These are phyloP conservation scores for Solea solea DNA, from an alignment of 2,113 vertebrate species.

Conservation along the genomic window DNA sequence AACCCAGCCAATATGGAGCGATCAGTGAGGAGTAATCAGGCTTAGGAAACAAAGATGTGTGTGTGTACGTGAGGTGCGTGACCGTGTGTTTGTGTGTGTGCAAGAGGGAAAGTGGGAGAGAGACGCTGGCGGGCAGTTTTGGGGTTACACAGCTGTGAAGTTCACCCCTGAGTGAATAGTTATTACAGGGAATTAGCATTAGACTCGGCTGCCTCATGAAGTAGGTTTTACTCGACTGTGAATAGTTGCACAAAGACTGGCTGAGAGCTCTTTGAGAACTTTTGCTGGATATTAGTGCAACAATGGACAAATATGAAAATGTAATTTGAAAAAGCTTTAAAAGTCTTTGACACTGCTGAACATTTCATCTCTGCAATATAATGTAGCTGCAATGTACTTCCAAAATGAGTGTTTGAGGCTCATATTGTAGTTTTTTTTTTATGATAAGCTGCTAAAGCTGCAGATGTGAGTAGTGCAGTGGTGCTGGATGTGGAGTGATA, in stretches of 20 bases:
- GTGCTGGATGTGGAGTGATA: constrained; percentile 72
- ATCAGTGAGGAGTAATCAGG: constrained; percentile 54
- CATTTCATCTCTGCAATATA: constrained; percentile 55
- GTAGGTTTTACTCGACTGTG: constrained; percentile 60
- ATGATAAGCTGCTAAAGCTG: constrained; percentile 73
- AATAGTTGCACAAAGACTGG: constrained; percentile 55
- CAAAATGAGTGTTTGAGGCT: constrained; percentile 52
- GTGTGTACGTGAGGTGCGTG: not conserved
- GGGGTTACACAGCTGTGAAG: constrained; percentile 58
- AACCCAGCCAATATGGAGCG: constrained; percentile 50
- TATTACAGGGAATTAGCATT: constrained; percentile 35
- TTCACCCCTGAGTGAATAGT: constrained; percentile 54
- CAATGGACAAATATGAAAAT: constrained; percentile 15
- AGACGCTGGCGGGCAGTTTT: constrained; percentile 28
- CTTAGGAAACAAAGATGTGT: constrained; percentile 32
- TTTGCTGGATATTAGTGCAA: constrained; percentile 34
- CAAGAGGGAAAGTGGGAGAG: constrained; percentile 11
- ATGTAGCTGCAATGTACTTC: constrained; percentile 47
- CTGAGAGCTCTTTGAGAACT: constrained; percentile 13
- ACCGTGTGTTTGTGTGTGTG: constrained; percentile 10
- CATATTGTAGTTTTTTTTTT: constrained; percentile 58
- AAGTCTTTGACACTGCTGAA: constrained; percentile 43
- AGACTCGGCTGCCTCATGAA: constrained; percentile 49
- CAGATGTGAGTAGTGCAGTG: constrained; percentile 75
- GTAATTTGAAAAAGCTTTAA: constrained; percentile 24